Evolutionary conservation across 2,113 vertebrate species (phyloP).

Genomic region (Pedionomus torquatus): DNA sequence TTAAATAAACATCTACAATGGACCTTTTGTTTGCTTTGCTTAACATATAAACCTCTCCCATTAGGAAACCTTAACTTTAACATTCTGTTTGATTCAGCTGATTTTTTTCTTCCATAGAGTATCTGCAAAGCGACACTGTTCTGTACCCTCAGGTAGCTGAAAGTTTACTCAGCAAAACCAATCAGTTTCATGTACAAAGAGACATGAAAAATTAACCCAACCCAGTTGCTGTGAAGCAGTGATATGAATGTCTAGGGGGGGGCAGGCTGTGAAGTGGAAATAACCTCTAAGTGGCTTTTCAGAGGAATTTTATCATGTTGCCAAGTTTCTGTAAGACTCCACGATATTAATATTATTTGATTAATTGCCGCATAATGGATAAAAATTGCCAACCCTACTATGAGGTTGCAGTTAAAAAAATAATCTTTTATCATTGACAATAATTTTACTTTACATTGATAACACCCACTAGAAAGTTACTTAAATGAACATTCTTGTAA

Average conservation of each 20-base stretch:
- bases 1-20: slow-evolving; percentile 4
- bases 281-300: slow-evolving; percentile 9
- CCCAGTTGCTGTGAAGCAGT: background rate
- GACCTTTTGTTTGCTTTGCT: slow-evolving; percentile 6
- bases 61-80: background rate
- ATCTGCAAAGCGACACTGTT: background rate
- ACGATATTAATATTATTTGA: slow-evolving; percentile 15
- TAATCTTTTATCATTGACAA: background rate
- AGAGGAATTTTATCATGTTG: background rate
- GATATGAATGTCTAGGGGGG: background rate
- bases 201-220: background rate
- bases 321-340: slow-evolving; percentile 23
- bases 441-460: slow-evolving; percentile 1
- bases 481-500: slow-evolving; percentile 5
- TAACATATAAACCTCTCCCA: background rate
- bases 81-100: background rate
- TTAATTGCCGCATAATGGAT: background rate
- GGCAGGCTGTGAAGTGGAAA: slow-evolving; percentile 4
- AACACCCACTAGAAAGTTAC: background rate
- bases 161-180: background rate
- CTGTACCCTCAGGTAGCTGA: background rate
- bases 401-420: slow-evolving; percentile 24
- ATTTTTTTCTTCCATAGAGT: background rate
- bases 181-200: background rate
- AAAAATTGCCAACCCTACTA: background rate